phyloP scores from a whole-genome alignment of 2,797 vertebrate species.

The Enteromius trimaculatus region DNA sequence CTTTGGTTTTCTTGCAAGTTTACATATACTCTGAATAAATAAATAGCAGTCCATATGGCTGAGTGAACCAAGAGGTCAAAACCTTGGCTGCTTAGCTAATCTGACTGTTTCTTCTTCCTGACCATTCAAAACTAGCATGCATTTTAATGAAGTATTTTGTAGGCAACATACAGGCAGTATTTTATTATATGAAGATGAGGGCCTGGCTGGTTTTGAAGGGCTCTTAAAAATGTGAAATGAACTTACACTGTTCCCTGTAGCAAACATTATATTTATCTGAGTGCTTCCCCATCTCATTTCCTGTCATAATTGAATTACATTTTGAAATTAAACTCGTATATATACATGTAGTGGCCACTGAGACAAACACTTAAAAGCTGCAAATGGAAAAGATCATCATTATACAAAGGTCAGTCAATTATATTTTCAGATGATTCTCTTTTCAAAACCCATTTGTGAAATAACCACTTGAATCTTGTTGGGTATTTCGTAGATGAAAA shows the following conservation, averaged over 20 bases:
- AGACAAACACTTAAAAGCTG: conserved; percentile 72
- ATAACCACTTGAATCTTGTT: conserved; percentile 54
- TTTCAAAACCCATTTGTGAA: conserved; percentile 63
- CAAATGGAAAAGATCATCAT: conserved; percentile 63
- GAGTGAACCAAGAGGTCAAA: background rate
- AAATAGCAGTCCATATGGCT: background rate
- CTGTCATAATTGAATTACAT: conserved; percentile 68
- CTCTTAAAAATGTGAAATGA: background rate
- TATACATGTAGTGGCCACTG: conserved; percentile 61
- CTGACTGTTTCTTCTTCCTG: background rate
- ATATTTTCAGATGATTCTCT: conserved; percentile 59
- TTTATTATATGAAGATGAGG: background rate
- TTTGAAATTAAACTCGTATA: conserved; percentile 62
- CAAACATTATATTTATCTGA: background rate
- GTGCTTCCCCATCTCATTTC: conserved; percentile 51
- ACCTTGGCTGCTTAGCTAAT: background rate
- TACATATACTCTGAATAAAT: too few species aligned
- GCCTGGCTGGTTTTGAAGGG: conserved; percentile 15
- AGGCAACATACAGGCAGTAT: background rate
- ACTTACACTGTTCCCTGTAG: background rate
- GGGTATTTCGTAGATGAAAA: conserved; percentile 50
- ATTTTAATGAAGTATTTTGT: background rate
- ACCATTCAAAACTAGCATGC: background rate
- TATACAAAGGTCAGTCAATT: conserved; percentile 65
- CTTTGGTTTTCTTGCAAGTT: background rate